phyloP scores from a whole-genome alignment of 2,113 vertebrate genomes.

The Numida meleagris region DNA sequence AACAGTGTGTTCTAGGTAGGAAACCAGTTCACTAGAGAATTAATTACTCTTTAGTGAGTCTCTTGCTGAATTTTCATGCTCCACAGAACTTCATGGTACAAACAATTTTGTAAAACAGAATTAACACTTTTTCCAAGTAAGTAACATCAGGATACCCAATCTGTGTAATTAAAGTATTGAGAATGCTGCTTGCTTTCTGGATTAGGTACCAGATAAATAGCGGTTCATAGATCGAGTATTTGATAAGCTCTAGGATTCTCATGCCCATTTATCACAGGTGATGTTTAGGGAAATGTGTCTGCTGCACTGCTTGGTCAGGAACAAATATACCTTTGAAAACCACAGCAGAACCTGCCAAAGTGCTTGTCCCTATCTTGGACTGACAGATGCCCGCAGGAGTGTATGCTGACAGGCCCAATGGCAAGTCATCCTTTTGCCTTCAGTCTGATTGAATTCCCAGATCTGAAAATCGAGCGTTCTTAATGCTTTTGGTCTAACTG shows the following conservation, averaged over 20 bases:
- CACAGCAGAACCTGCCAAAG: neutral
- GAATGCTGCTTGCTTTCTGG: neutral
- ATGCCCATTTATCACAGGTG: neutral
- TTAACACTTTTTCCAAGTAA: neutral
- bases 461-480: constrained; percentile 60
- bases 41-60: neutral
- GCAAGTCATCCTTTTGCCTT: constrained; percentile 60
- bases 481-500: constrained; percentile 60
- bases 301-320: neutral
- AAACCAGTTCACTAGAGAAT: neutral
- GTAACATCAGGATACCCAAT: neutral
- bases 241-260: neutral
- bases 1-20: neutral
- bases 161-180: neutral
- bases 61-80: constrained; percentile 10
- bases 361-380: neutral
- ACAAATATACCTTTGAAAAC: neutral
- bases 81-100: neutral
- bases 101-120: constrained; percentile 10
- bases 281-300: neutral
- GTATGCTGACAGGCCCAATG: constrained; percentile 33
- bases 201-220: neutral
- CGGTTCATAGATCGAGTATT: neutral
- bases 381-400: constrained; percentile 39
- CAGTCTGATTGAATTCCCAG: constrained; percentile 62